These are phyloP conservation scores for Aplodontia rufa DNA, from an alignment of 2,113 vertebrate genomes.

Conservation along the genomic window DNA sequence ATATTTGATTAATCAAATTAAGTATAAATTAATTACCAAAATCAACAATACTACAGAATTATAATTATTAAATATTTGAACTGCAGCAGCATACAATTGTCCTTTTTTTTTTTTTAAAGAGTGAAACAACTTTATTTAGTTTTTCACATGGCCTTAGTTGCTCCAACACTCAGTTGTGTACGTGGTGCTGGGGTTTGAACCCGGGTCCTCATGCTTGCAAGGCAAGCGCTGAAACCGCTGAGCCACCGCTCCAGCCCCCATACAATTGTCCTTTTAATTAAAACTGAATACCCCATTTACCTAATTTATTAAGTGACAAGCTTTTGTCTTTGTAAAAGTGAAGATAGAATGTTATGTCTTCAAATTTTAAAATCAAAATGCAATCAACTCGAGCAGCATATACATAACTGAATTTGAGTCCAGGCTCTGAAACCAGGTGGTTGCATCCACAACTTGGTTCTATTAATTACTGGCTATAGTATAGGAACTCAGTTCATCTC, in stretches of 20 bases:
- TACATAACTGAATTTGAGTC: not conserved
- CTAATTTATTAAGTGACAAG: not conserved
- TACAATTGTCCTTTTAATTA: not conserved
- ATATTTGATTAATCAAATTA: not conserved
- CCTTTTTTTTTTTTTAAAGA: too few species aligned
- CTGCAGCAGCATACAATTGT: not conserved
- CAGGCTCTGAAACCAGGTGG: not conserved
- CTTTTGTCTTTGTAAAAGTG: not conserved
- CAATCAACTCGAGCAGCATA: not conserved
- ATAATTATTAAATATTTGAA: constrained; percentile 28
- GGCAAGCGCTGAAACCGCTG: too few species aligned
- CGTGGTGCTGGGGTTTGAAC: too few species aligned
- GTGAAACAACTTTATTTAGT: too few species aligned
- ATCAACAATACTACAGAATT: not conserved
- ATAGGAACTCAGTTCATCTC: not conserved
- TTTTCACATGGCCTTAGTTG: too few species aligned
- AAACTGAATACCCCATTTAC: not conserved
- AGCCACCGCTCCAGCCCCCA: too few species aligned
- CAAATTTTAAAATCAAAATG: constrained; percentile 5
- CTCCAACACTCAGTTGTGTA: too few species aligned
- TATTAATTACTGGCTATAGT: not conserved
- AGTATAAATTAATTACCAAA: constrained; percentile 20
- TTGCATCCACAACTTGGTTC: not conserved
- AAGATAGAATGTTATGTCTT: not conserved
- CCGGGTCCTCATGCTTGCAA: too few species aligned